Evolutionary conservation across 2,113 vertebrate genomes (phyloP).

Genomic region (Limnothrissa miodon): DNA sequence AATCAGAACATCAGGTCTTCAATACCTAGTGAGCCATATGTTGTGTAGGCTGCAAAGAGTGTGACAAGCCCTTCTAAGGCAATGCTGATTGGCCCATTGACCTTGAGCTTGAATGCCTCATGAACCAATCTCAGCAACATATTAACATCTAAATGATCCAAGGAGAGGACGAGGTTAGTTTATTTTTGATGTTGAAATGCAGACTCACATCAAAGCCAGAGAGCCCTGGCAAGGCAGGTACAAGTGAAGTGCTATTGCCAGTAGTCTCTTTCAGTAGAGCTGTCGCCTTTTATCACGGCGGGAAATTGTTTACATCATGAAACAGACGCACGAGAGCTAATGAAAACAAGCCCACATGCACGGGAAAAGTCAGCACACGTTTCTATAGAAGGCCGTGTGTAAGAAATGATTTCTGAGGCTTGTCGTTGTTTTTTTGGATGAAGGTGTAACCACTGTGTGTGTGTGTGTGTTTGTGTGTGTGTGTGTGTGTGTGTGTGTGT

Average conservation of each 20-base stretch:
- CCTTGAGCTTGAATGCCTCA: constrained; percentile 62
- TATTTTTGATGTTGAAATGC: constrained; percentile 85
- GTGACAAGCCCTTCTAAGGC: constrained; percentile 24
- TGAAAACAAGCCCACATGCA: not conserved
- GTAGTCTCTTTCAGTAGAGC: constrained; percentile 3
- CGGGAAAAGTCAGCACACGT: not conserved
- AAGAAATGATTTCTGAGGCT: constrained; percentile 12
- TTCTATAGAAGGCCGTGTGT: not conserved
- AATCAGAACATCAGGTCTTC: not conserved
- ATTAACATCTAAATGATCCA: constrained; percentile 78
- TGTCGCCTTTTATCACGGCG: constrained; percentile 11
- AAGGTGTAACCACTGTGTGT: not conserved
- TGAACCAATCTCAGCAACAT: constrained; percentile 47
- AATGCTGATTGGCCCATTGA: constrained; percentile 66
- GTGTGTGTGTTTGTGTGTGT: constrained; percentile 29
- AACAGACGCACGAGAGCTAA: too few relatives aligned
- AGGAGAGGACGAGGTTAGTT: constrained; percentile 62
- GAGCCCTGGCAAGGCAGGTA: constrained; percentile 58
- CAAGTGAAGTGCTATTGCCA: constrained; percentile 60
- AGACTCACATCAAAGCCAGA: constrained; percentile 80
- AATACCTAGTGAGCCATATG: constrained; percentile 5
- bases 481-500: constrained; percentile 22
- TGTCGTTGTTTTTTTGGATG: not conserved
- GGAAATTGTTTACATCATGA: not conserved
- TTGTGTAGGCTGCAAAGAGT: constrained; percentile 21